These are phyloP conservation scores for Fistularia commersonii DNA, from an alignment of 2,797 vertebrate species.

Conservation along the genomic window DNA sequence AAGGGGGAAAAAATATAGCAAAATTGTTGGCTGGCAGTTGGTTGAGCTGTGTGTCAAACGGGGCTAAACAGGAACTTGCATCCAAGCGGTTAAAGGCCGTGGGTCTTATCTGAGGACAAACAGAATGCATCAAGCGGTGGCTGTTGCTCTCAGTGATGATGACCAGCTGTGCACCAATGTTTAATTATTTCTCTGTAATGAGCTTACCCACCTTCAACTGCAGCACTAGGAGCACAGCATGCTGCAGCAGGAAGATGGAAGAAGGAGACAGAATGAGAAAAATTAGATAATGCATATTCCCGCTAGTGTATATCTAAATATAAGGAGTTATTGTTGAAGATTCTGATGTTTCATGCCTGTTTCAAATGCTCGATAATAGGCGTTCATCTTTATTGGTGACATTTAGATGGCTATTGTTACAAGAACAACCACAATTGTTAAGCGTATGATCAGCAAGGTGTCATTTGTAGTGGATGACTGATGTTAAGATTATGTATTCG, in stretches of 20 bases:
- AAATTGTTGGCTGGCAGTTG: slow-evolving; percentile 48
- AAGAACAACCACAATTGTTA: slow-evolving; percentile 21
- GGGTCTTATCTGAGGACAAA: slow-evolving; percentile 80
- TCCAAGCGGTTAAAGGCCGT: slow-evolving; percentile 77
- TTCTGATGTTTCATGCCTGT: too few species aligned
- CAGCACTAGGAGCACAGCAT: slow-evolving; percentile 57
- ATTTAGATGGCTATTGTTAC: slow-evolving; percentile 43
- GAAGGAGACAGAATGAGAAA: slow-evolving; percentile 30
- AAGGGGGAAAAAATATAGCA: slow-evolving; percentile 33
- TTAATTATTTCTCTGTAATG: slow-evolving; percentile 84
- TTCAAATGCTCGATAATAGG: background rate
- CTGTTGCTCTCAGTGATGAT: slow-evolving; percentile 76
- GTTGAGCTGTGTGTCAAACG: slow-evolving; percentile 67
- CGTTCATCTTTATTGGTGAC: slow-evolving; percentile 21
- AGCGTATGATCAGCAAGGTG: slow-evolving; percentile 29
- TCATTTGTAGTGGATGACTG: slow-evolving; percentile 45
- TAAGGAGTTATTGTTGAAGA: background rate
- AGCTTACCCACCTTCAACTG: slow-evolving; percentile 78
- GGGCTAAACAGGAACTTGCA: slow-evolving; percentile 75
- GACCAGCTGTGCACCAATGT: slow-evolving; percentile 80
- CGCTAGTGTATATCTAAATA: background rate
- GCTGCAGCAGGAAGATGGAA: slow-evolving; percentile 54
- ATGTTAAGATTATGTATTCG: slow-evolving; percentile 53
- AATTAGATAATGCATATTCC: slow-evolving; percentile 1
- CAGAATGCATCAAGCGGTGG: slow-evolving; percentile 80